A percentile compares a stretch with the other conserved stretches of the same genome.
These are phyloP conservation scores for Apostichopus japonicus DNA, from an alignment of 35 echinoderm and acorn worm species.

Conservation along the genomic window DNA sequence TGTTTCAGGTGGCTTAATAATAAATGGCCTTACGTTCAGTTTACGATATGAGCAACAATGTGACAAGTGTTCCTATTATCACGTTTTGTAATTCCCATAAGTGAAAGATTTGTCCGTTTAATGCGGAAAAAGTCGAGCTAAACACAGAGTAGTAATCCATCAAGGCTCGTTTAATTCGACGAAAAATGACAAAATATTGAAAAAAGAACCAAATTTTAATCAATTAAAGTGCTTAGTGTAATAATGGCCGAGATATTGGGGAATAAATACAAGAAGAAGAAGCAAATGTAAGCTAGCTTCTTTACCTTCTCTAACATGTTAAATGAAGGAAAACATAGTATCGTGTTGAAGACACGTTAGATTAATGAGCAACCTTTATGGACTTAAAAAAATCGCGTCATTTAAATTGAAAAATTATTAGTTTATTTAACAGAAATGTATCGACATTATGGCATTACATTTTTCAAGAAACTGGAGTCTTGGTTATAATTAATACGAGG, in stretches of 20 bases:
- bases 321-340: neutral
- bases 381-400: no score
- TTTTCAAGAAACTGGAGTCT: no score
- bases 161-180: neutral
- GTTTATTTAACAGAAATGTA: no score
- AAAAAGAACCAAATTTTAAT: neutral
- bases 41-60: neutral
- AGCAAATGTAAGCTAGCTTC: neutral
- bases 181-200: neutral
- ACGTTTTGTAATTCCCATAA: conserved; percentile 12
- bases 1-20: neutral
- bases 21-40: conserved; percentile 4
- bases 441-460: no score
- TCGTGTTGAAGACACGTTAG: neutral
- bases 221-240: conserved; percentile 2
- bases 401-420: no score
- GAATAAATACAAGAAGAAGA: no score
- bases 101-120: neutral
- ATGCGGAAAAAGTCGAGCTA: neutral
- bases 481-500: no score
- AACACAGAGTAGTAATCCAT: neutral
- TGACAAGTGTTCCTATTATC: conserved; percentile 10
- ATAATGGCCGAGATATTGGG: conserved; percentile 4
- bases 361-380: no score
- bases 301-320: neutral